phyloP scores from a whole-genome alignment of 2,113 vertebrate species.

The Condylura cristata region DNA sequence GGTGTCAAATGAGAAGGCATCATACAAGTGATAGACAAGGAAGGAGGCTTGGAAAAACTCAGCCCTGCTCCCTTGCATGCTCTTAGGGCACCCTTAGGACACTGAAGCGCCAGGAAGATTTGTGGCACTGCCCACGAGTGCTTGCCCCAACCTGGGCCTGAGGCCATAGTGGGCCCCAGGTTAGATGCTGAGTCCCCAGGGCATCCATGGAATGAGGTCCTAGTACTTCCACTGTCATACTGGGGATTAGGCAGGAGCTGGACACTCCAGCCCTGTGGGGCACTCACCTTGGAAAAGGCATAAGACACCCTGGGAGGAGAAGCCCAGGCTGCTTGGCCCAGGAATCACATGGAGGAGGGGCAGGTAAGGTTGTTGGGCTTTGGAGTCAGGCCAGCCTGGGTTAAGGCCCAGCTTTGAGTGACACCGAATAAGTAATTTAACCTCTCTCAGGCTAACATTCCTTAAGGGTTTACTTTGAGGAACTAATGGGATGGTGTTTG shows the following conservation, averaged over 20 bases:
- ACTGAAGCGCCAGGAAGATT: not conserved
- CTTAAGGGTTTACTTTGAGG: not conserved
- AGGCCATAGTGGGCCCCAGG: not conserved
- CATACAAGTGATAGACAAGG: not conserved
- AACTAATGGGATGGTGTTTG: not conserved
- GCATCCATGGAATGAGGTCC: not conserved
- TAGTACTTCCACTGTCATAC: not conserved
- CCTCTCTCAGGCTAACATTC: not conserved
- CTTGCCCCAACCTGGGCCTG: not conserved
- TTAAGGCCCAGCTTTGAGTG: not conserved
- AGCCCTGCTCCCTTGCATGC: not conserved
- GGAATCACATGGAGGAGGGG: not conserved
- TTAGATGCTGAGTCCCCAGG: not conserved
- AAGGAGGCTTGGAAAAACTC: not conserved
- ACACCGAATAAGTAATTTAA: not conserved
- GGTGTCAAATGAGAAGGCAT: not conserved
- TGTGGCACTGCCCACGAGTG: not conserved
- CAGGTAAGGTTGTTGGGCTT: not conserved
- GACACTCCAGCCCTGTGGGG: not conserved
- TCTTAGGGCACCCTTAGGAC: not conserved
- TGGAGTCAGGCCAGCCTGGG: not conserved
- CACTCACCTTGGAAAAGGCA: not conserved
- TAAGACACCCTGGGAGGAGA: not conserved
- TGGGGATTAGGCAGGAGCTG: not conserved
- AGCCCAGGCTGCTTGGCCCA: not conserved